Conservation (phyloP, 2,113 vertebrate species). For the Charadrius vociferus region DNA sequence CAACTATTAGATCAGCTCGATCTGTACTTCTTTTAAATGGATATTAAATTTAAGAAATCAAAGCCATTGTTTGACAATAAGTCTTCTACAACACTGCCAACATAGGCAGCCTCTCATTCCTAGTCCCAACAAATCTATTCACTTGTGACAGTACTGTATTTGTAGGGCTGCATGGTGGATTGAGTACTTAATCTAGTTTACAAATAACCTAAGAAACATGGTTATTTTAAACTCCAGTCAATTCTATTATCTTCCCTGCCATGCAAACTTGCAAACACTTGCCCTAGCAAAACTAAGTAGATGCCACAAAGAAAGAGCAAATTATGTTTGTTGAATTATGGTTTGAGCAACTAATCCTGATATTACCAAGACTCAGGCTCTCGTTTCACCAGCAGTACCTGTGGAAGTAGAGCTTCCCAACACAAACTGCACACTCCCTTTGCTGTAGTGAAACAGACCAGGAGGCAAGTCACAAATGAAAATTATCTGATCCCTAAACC, state of each 20-base stretch:
- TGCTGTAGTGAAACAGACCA: background rate
- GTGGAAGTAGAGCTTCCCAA: background rate
- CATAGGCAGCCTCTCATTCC: background rate
- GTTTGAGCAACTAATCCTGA: background rate
- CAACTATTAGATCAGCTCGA: background rate
- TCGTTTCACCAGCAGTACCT: background rate
- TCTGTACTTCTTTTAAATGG: background rate
- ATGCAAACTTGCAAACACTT: background rate
- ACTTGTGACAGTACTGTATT: background rate
- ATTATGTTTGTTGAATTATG: background rate
- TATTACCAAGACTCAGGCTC: background rate
- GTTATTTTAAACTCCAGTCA: background rate
- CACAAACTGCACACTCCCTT: background rate
- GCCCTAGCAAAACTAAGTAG: background rate
- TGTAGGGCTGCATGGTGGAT: rapidly evolving
- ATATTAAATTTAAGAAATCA: background rate
- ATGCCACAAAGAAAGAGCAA: background rate
- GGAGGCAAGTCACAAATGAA: background rate
- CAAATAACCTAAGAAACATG: background rate
- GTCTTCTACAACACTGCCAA: background rate
- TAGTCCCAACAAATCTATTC: background rate
- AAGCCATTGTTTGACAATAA: background rate
- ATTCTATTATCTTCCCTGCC: background rate
- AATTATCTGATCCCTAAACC: background rate
- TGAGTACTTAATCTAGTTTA: background rate